Evolutionary conservation across 2,113 vertebrate genomes (phyloP), one percentile per base, ranked within the genome.

Genomic region (Jaculus jaculus): DNA sequence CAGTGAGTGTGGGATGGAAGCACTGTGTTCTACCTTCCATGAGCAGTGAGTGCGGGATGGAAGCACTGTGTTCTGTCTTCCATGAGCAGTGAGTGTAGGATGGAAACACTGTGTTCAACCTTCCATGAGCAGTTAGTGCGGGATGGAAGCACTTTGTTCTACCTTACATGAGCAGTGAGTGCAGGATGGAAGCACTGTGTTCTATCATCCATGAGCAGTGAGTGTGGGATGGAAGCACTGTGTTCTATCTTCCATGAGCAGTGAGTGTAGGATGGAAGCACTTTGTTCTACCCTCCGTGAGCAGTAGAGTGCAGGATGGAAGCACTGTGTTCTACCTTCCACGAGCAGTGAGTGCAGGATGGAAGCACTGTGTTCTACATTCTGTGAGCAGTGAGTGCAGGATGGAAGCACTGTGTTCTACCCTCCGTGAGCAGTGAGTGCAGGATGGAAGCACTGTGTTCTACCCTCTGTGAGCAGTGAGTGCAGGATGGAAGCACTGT

Each of bases 191-290:
- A 12, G n/a, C 61, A 30, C 0, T 0, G 77, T 91, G 85, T 47
- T 72, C 20, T 3, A 66, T 26, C 54, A 3, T 54, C 15, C 11
- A 7, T 28, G 65, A 66, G 65, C 10, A 28, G 68, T 90, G 30
- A 61, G 5, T 18, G 1, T 23, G 37, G 39, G 63, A 30, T 51
- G 5, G 32, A 12, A 12, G n/a, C 65, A 30, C 0, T 0, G 77
- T 91, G 85, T 47, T 75, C 23, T 3, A 66, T 26, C 34, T 84
- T 16, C 54, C 15, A 10, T 28, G 65, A 66, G 65, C 10, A 28
- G 68, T 90, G 30, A 61, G 7, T 18, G 1, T 23, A 47, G 39
- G 63, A 32, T 51, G 5, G 32, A 12, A 12, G n/a, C 61, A 30
- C 0, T 0, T 74, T 91, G 85, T 47, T 75, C 23, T 3, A 66